phyloP scores from a whole-genome alignment of 2,888 invertebrate genomes.

The Drosophila stalkeri region DNA sequence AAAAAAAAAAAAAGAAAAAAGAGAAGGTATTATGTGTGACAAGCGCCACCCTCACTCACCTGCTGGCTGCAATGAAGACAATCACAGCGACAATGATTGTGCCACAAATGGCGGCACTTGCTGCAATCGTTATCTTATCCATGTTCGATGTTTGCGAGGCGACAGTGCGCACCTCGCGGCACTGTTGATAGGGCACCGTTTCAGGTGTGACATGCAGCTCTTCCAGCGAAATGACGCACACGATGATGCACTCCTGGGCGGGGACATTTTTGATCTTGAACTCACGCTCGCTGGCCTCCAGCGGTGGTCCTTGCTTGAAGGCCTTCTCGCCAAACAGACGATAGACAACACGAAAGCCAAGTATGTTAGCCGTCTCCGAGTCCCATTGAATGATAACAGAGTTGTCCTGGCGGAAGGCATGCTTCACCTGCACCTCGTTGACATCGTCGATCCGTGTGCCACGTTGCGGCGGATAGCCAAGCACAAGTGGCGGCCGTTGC shows the following conservation, averaged over 20 bases:
- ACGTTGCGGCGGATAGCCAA: conserved; percentile 89
- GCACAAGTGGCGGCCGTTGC: conserved; percentile 90
- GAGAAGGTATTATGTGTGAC: not conserved
- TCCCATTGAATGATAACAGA: conserved; percentile 97
- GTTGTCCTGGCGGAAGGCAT: conserved; percentile 92
- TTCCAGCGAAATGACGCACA: conserved; percentile 96
- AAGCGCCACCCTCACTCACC: conserved; percentile 72
- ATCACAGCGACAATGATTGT: conserved; percentile 96
- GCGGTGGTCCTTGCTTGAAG: conserved; percentile 95
- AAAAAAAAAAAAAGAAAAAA: too few species aligned
- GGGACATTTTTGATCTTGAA: conserved; percentile 97
- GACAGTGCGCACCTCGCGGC: conserved; percentile 94
- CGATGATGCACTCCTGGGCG: conserved; percentile 96
- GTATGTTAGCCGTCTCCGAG: conserved; percentile 93
- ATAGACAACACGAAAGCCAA: conserved; percentile 96
- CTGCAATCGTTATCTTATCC: conserved; percentile 97
- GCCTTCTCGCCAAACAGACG: conserved; percentile 94
- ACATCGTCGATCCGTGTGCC: conserved; percentile 88
- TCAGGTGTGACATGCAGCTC: conserved; percentile 95
- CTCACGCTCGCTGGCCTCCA: conserved; percentile 95
- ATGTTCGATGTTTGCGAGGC: conserved; percentile 94
- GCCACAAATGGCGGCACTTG: conserved; percentile 96
- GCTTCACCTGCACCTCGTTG: conserved; percentile 93
- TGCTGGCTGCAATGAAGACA: conserved; percentile 94
- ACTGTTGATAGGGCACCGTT: conserved; percentile 93